Evolutionary conservation across 1,140 invertebrate genomes (phyloP).

Genomic region (Thereuonema tuberculata): DNA sequence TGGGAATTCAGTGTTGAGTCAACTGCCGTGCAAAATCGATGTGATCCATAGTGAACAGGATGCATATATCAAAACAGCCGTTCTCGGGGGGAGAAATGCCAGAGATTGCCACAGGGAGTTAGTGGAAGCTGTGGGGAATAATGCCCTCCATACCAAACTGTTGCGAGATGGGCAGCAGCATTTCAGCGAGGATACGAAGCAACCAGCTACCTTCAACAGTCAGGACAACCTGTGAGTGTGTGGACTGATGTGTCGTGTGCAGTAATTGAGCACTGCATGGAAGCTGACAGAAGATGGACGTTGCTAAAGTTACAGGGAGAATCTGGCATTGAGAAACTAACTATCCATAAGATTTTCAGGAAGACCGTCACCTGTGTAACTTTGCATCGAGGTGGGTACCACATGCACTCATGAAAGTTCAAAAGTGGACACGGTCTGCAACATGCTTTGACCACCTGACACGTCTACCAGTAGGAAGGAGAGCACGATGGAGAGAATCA

Average conservation of each 20-base stretch:
- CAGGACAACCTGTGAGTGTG: background rate
- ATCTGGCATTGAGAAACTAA: background rate
- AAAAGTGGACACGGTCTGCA: background rate
- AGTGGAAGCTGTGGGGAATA: background rate
- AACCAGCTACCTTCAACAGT: background rate
- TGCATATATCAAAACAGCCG: background rate
- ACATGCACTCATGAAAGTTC: background rate
- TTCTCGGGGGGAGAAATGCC: background rate
- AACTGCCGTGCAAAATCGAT: background rate
- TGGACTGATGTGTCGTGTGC: background rate
- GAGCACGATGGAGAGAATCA: slow-evolving; percentile 14
- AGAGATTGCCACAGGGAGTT: background rate
- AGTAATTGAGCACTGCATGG: background rate
- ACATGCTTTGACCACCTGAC: slow-evolving; percentile 18
- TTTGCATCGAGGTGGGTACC: background rate
- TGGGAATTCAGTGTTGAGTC: background rate
- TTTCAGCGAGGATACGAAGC: background rate
- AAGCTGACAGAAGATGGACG: background rate
- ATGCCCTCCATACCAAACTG: background rate
- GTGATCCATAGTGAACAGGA: background rate
- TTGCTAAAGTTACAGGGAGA: background rate
- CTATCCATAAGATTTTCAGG: background rate
- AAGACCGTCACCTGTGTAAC: background rate
- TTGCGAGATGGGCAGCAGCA: background rate
- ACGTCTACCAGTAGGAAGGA: slow-evolving; percentile 20